Base-by-base conservation (phyloP, 2,797 vertebrate species). In the Clarias laeviceps region DNA sequence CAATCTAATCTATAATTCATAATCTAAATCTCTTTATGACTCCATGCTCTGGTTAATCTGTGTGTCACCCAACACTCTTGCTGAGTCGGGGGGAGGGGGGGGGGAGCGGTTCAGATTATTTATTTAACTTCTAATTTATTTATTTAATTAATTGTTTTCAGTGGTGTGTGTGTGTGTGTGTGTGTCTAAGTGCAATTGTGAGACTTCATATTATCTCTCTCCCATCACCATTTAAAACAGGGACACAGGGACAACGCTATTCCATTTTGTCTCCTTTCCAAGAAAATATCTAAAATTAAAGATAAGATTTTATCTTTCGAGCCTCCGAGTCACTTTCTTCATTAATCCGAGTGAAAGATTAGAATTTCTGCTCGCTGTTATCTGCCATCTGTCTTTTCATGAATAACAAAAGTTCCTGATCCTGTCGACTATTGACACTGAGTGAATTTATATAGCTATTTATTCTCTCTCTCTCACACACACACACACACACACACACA, bases 291-390 rank as follows among this genome's bases (percentile, higher is more conserved):
- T 37, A 24, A 22, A 62, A 62, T 12, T 14, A 61, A 40, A 78
- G 32, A 61, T 0, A 5, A 59, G 88, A 90, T 89, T 82, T 85
- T 87, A 91, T 91, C 64, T 90, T 84, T 87, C 86, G 61, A 92
- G 88, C 87, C 88, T 85, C 82, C 22, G 73, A 87, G 88, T 87
- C 90, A 45, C 80, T 91, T 89, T 91, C 77, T 82, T 84, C 91
- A 88, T 91, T 93, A 93, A 93, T 93, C 92, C 91, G 89, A 89
- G 90, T 88, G 84, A 92, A 90, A 94, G 92, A 94, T 94, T 93
- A 91, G 83, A 93, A 86, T 91, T 92, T 91, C 82, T 87, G n/a
- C 91, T 91, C 81, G 54, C 84, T 88, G 88, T 92, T 89, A 93
- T 94, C 91, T 91, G 91, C 93, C 92, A 90, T 88, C 89, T 90